phyloP scores from a whole-genome alignment of 2,797 vertebrate species.

The Tadarida brasiliensis region DNA sequence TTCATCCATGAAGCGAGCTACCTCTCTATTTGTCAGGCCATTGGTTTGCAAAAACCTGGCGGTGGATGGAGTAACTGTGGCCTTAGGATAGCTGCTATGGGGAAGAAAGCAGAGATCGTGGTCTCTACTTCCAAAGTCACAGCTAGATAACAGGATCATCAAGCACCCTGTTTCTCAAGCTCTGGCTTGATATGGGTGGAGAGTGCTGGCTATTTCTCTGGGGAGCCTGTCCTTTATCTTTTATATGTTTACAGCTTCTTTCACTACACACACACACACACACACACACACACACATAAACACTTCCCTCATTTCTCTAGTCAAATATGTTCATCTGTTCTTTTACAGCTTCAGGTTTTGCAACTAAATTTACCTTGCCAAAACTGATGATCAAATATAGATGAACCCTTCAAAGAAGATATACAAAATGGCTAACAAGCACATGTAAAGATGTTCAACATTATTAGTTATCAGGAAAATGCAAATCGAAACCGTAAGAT shows the following conservation, averaged over 20 bases:
- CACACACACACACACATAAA: neutral
- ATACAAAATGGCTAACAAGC: neutral
- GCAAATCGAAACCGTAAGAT: constrained; percentile 50
- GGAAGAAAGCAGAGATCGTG: neutral
- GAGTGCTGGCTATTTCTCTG: neutral
- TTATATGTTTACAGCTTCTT: neutral
- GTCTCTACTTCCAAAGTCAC: constrained; percentile 26
- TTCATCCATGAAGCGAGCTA: neutral
- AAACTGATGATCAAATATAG: constrained; percentile 40
- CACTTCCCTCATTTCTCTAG: neutral
- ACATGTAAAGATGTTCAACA: neutral
- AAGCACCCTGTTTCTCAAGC: neutral
- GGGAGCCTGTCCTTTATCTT: neutral
- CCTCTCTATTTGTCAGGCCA: neutral
- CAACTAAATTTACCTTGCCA: neutral
- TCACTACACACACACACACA: neutral
- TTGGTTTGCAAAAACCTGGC: neutral
- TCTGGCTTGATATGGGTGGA: neutral
- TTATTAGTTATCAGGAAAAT: neutral
- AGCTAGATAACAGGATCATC: neutral
- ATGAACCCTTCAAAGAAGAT: constrained; percentile 42
- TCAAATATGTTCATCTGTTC: neutral
- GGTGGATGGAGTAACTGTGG: neutral
- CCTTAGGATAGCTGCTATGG: neutral
- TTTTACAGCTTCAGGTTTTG: constrained; percentile 31